phyloP scores from a whole-genome alignment of 2,888 invertebrate genomes.

The Allolobophora icterica region DNA sequence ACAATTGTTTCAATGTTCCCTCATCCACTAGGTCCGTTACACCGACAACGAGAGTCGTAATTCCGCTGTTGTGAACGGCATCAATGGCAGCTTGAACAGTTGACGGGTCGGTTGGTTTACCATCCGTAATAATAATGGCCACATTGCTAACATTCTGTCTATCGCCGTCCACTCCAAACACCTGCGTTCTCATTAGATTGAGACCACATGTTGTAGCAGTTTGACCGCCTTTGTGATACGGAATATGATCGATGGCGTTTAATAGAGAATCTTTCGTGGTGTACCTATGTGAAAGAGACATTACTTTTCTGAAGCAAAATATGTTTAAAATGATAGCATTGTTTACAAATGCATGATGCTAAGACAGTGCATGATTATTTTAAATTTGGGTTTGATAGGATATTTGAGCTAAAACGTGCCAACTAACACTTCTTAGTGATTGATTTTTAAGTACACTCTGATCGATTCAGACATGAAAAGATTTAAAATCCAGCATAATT shows the following conservation, averaged over 20 bases:
- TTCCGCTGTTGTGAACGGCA: not conserved
- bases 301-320: too few relatives aligned
- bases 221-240: not conserved
- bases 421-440: too few relatives aligned
- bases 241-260: not conserved
- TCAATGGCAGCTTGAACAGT: not conserved
- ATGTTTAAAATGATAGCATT: too few relatives aligned
- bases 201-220: constrained; percentile 20
- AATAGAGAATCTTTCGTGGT: not conserved
- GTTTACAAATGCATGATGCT: too few relatives aligned
- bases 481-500: too few relatives aligned
- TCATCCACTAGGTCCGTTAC: not conserved
- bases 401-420: too few relatives aligned
- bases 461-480: too few relatives aligned
- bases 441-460: too few relatives aligned
- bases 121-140: constrained; percentile 12
- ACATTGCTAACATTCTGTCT: not conserved
- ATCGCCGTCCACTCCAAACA: not conserved
- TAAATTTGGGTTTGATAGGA: too few relatives aligned
- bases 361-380: too few relatives aligned
- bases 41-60: not conserved
- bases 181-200: not conserved
- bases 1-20: not conserved
- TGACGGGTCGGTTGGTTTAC: not conserved
- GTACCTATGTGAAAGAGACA: not conserved